Conservation (phyloP, 2,797 vertebrate species). For the Distichodus sexfasciatus region DNA sequence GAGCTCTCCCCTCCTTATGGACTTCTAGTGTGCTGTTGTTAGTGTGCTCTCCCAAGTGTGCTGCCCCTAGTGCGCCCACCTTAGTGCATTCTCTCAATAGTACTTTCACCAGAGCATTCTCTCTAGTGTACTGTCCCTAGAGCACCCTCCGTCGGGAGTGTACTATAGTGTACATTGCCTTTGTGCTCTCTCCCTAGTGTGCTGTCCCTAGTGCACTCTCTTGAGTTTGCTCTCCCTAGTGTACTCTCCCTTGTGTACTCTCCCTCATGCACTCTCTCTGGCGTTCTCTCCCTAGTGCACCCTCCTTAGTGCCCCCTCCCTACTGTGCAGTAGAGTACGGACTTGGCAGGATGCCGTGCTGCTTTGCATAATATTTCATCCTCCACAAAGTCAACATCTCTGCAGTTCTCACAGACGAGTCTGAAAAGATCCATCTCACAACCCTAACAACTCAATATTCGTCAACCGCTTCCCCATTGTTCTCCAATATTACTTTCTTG, state of each 20-base stretch:
- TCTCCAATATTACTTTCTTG: background rate
- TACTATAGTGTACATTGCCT: no score
- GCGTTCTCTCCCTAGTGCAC: no score
- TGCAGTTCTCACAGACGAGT: background rate
- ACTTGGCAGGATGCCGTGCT: background rate
- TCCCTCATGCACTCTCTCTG: no score
- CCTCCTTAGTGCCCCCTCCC: background rate
- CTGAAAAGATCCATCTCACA: background rate
- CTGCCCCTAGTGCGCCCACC: no score
- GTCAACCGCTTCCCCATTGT: background rate
- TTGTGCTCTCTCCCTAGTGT: background rate
- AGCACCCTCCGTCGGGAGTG: no score
- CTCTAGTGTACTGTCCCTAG: background rate
- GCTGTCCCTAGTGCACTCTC: background rate
- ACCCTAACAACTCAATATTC: background rate
- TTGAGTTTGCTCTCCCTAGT: no score
- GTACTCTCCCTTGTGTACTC: no score
- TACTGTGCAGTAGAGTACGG: background rate
- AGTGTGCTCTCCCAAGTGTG: no score
- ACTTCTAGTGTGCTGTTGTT: no score
- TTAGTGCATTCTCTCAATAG: background rate
- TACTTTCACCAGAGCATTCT: background rate
- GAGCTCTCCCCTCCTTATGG: no score
- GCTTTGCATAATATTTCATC: background rate
- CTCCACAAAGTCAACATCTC: background rate